Base-by-base conservation (phyloP, 37 sponge, comb jelly and placozoan species). In the Beroe forskalii region DNA sequence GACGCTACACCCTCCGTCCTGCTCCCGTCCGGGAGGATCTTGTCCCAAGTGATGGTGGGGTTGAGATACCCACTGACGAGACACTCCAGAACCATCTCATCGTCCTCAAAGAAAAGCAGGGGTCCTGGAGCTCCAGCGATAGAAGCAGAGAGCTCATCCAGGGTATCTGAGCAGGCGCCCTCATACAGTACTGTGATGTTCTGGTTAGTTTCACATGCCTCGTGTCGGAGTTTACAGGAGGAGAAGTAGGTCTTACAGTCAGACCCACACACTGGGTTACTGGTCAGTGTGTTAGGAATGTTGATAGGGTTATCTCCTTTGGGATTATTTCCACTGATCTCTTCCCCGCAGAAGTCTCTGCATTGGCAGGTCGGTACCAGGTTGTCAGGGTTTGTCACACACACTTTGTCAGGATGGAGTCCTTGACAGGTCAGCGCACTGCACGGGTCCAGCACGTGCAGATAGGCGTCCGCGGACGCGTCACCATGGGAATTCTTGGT, bases 391-490 rank as follows among this genome's bases (percentile, higher is more conserved):
- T 80, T 24, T 24, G 27, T 23, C 25, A 80, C 86, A 80, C 86
- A 80, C 55, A 33, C 17, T 48, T 38, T 69, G 1, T 69, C 72
- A 27, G 37, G 43, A 6, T 64, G 66, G 25, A 22, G 4, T 0
- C 31, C 55, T 20, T 23, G 40, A 80, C 86, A 80, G 6, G 8
- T 38, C 55, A 80, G 48, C n/a, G 38, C 86, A 4, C 28, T 2
- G 40, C 86, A 80, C n/a, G 55, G 86, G 55, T 80, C 86, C 48
- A 80, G 2, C 30, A 80, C 86, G 27, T 39, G 27, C 86, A 80
- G 86, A 42, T 80, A 80, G 6, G 86, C 86, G 30, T 80, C 86
- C 28, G 30, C 27, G 1, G n/a, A 23, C 55, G 40, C 86, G 27
- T 27, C 4, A 0, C 86, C 86, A 27, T 44, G 35, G 0, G 40